Conservation (phyloP, 2,797 vertebrate genomes). For the Rhinatrema bivittatum region DNA sequence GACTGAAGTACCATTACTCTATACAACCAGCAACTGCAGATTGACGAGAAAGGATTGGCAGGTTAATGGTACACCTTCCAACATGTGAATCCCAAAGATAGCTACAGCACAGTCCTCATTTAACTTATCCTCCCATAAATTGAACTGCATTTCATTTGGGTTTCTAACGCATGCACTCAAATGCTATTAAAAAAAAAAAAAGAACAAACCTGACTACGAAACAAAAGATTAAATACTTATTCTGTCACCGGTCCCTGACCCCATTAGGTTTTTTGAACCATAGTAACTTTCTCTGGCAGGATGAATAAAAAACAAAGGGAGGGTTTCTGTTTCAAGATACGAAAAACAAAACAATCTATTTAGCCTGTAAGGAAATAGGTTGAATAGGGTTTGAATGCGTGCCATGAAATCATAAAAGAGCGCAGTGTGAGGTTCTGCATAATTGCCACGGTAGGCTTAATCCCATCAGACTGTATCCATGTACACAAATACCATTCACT, state of each 20-base stretch:
- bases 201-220: no score
- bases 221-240: no score
- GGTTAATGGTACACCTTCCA: no score
- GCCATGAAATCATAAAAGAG: background rate
- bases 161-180: no score
- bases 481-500: fast-evolving
- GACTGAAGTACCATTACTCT: no score
- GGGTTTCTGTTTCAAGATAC: background rate
- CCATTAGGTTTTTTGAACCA: background rate
- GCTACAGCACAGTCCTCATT: no score
- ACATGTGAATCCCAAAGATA: no score
- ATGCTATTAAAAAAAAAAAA: no score
- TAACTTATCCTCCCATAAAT: no score
- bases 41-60: no score
- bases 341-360: background rate
- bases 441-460: background rate
- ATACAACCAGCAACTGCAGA: no score
- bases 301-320: background rate
- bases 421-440: background rate
- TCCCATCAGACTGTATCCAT: background rate
- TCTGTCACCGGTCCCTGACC: background rate
- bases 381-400: background rate
- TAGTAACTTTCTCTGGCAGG: background rate
- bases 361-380: background rate
- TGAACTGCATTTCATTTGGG: no score